Evolutionary conservation across 2,888 invertebrate species (phyloP).

Genomic region (Tetrapedia diversipes): DNA sequence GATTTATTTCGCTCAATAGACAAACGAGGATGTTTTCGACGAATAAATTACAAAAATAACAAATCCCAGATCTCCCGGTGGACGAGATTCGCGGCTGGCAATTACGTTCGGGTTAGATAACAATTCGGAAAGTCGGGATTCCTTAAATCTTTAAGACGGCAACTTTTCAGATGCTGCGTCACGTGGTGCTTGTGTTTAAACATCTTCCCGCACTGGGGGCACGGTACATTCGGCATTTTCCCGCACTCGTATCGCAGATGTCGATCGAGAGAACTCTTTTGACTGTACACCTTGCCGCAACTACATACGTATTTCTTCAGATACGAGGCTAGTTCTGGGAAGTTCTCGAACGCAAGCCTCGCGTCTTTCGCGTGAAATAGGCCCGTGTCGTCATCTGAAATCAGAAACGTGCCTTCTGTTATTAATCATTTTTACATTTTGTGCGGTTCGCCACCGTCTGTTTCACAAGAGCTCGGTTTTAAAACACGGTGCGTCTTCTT

Average conservation of each 20-base stretch:
- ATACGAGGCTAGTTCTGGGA: not conserved
- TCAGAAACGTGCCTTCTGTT: conserved; percentile 38
- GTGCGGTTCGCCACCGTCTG: not conserved
- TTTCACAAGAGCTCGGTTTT: not conserved
- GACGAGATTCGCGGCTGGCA: not conserved
- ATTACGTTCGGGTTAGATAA: not conserved
- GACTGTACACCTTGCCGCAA: conserved; percentile 79
- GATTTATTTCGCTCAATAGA: conserved; percentile 9
- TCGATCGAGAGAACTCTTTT: conserved; percentile 77
- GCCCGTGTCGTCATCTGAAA: conserved; percentile 35
- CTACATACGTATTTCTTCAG: conserved; percentile 56
- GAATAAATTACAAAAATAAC: conserved; percentile 2
- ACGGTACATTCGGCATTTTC: conserved; percentile 80
- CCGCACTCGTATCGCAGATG: conserved; percentile 81
- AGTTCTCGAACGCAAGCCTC: conserved; percentile 1
- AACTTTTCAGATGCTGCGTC: conserved; percentile 66
- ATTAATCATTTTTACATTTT: not conserved
- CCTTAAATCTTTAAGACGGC: conserved; percentile 45
- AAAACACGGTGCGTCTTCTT: conserved; percentile 32
- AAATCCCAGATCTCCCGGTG: not conserved
- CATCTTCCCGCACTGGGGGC: conserved; percentile 78
- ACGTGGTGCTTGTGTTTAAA: conserved; percentile 77
- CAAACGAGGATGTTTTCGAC: not conserved
- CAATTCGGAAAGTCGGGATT: conserved; percentile 1
- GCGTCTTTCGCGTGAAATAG: conserved; percentile 18